These are phyloP conservation scores for Chunga burmeisteri DNA, from an alignment of 2,113 vertebrate species.

Conservation along the genomic window DNA sequence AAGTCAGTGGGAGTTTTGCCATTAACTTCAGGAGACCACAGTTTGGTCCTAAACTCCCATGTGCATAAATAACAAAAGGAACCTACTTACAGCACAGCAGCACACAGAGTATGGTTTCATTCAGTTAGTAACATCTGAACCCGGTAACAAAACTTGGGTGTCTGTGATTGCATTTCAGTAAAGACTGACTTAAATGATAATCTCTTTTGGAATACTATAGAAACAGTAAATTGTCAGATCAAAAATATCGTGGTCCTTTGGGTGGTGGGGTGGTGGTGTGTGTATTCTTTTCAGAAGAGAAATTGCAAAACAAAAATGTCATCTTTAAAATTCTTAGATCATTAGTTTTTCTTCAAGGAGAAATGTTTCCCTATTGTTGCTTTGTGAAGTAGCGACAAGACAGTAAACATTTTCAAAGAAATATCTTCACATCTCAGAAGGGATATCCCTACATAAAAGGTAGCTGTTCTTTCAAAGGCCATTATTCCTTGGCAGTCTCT, in stretches of 20 bases:
- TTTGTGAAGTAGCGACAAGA: not conserved
- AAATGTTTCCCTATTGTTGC: not conserved
- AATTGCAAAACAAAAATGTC: not conserved
- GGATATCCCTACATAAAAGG: not conserved
- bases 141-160: not conserved
- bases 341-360: not conserved
- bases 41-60: not conserved
- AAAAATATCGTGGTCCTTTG: not conserved
- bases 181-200: not conserved
- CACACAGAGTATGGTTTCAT: not conserved
- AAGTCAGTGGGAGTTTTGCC: constrained; percentile 48
- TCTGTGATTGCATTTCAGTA: not conserved
- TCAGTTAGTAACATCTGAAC: not conserved
- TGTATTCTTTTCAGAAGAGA: not conserved
- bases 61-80: not conserved
- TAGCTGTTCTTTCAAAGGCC: not conserved
- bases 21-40: constrained; percentile 22
- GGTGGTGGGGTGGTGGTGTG: not conserved
- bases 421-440: not conserved
- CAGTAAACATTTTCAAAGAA: not conserved
- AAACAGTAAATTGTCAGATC: not conserved
- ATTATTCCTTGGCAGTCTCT: not conserved
- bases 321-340: not conserved
- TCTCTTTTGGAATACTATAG: not conserved
- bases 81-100: not conserved